Evolutionary conservation across 23 tunicate genomes (phyloP), one percentile per base, ranked within the genome.

Genomic region (Ascidia mentula): DNA sequence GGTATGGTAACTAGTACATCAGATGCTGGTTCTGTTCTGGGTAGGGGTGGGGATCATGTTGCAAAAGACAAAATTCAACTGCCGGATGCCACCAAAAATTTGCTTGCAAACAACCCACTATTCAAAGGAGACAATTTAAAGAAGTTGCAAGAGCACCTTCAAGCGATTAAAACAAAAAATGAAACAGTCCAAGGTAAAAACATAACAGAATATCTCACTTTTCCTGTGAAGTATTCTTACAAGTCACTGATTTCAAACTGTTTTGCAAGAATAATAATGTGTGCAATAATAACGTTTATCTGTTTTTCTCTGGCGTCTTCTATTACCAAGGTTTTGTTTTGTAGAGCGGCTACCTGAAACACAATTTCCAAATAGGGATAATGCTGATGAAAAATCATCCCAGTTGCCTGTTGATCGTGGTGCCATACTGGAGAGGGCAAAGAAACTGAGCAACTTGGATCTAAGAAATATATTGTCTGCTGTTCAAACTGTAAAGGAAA

Each of bases 381-480:
- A 17, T 69, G 31, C 24, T 45, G 18, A 45, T 45, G 17, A 15
- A 15, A 45, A 18, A 45, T 45, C 17, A 18, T 45, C 17, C n/a
- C n/a, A 53, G 7, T 9, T 28, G 13, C 65, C 22, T 20, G 65
- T 35, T 2, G 75, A 71, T 18, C 38, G 65, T 53, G 84, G 38
- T 34, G 40, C 82, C 20, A 79, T 89, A 22, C 34, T 89, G 59
- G 61, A 84, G 37, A 85, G 85, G 75, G 96, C 96, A 34, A 90
- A 85, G 37, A 82, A 76, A 34, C 40, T 90, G 34, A 86, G 90
- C 34, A 90, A 74, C 33, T 34, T 81, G 12, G 96, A 90, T 45
- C 32, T 90, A 34, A 80, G 80, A 40, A 90, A 90, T 46, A 86
- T 90, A n/a, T 71, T 90, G 9, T 85, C 96, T 0, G 89, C 89